phyloP scores from a whole-genome alignment of 2,888 invertebrate genomes.

The Seira sanloemensis region DNA sequence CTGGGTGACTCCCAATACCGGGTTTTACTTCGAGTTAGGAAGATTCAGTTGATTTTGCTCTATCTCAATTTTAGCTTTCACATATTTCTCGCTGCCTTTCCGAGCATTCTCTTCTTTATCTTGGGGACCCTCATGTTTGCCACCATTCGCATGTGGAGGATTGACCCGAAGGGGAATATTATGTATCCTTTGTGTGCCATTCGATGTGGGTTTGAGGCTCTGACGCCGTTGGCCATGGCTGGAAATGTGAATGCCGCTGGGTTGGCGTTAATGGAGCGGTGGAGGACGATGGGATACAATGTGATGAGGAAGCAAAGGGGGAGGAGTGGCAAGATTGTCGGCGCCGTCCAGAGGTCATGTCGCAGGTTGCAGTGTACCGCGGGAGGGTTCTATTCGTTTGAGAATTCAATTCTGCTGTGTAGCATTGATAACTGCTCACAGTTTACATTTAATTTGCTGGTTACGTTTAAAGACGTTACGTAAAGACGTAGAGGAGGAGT shows the following conservation, averaged over 20 bases:
- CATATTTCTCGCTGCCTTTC: constrained; percentile 36
- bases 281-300: constrained; percentile 11
- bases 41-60: not conserved
- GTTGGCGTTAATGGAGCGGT: not conserved
- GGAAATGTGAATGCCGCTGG: constrained; percentile 26
- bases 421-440: constrained; percentile 29
- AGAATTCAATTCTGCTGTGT: constrained; percentile 39
- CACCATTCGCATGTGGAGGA: constrained; percentile 30
- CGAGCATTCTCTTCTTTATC: constrained; percentile 29
- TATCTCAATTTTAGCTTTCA: constrained; percentile 29
- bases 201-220: constrained; percentile 51
- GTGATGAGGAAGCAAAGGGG: not conserved
- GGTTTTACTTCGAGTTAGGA: not conserved
- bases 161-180: constrained; percentile 3
- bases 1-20: too few species aligned
- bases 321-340: not conserved
- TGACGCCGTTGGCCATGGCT: constrained; percentile 36
- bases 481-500: too few species aligned
- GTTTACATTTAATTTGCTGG: constrained; percentile 24
- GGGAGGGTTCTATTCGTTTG: constrained; percentile 31
- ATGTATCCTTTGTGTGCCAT: constrained; percentile 57
- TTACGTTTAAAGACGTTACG: constrained; percentile 33
- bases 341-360: not conserved
- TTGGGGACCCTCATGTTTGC: constrained; percentile 45
- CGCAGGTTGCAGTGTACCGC: constrained; percentile 13